phyloP scores from a whole-genome alignment of 2,797 vertebrate genomes.

The Cyclopterus lumpus region DNA sequence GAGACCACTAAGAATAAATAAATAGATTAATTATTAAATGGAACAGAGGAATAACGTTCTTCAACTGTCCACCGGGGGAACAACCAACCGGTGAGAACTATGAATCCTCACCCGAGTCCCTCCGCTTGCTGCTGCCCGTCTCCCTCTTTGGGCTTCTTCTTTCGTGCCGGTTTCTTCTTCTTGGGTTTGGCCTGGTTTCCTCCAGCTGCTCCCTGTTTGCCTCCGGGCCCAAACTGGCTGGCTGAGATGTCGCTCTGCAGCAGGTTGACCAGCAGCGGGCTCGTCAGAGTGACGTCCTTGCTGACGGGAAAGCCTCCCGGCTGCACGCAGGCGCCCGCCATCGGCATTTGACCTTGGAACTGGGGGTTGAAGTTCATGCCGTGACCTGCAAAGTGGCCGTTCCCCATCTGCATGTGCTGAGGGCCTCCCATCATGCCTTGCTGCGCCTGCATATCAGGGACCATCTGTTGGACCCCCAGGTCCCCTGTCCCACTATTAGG shows the following conservation, averaged over 20 bases:
- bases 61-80: background rate
- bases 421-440: slow-evolving; percentile 88
- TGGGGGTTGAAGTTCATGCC: slow-evolving; percentile 90
- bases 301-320: slow-evolving; percentile 91
- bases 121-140: slow-evolving; percentile 87
- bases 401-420: slow-evolving; percentile 94
- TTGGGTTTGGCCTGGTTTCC: slow-evolving; percentile 93
- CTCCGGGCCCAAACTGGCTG: slow-evolving; percentile 96
- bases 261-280: slow-evolving; percentile 95
- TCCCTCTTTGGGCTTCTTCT: slow-evolving; percentile 93
- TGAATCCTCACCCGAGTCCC: slow-evolving; percentile 88
- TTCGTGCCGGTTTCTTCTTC: slow-evolving; percentile 98
- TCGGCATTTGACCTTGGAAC: slow-evolving; percentile 89
- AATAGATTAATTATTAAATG: slow-evolving; percentile 5
- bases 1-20: slow-evolving; percentile 81
- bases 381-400: slow-evolving; percentile 94
- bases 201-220: slow-evolving; percentile 90
- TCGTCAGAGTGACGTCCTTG: slow-evolving; percentile 97
- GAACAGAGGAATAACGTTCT: background rate
- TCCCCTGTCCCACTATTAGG: slow-evolving; percentile 80
- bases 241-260: slow-evolving; percentile 99
- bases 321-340: slow-evolving; percentile 91
- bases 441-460: slow-evolving; percentile 94
- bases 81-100: slow-evolving; percentile 16
- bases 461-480: slow-evolving; percentile 89